Conservation (phyloP, 2,888 invertebrate genomes). For the Craniophora ligustri region DNA sequence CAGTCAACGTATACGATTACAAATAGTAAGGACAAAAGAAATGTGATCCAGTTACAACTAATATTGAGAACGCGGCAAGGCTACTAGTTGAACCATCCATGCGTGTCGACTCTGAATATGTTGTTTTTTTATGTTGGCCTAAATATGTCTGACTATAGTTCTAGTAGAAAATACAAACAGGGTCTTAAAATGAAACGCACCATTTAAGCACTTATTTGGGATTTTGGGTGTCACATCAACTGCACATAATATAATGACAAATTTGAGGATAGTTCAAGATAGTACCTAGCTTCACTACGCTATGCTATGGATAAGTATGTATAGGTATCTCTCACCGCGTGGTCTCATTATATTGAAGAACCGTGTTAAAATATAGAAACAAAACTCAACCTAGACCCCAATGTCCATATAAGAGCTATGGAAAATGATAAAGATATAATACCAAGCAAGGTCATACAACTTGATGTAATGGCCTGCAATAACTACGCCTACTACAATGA, state of each 20-base stretch:
- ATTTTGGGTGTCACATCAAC: no score
- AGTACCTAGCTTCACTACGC: no score
- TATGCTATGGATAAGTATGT: no score
- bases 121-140: no score
- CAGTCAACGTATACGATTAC: constrained; percentile 68
- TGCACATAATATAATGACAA: no score
- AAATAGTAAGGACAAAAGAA: constrained; percentile 57
- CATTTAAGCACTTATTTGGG: no score
- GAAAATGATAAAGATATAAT: constrained; percentile 54
- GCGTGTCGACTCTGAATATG: constrained; percentile 41
- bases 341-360: constrained; percentile 39
- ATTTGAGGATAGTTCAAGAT: no score
- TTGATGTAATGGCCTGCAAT: constrained; percentile 51
- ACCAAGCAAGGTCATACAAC: constrained; percentile 64
- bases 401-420: constrained; percentile 49
- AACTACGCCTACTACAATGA: constrained; percentile 61
- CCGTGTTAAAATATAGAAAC: constrained; percentile 42
- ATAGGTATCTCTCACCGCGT: no score
- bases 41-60: constrained; percentile 54
- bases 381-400: constrained; percentile 49
- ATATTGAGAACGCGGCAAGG: constrained; percentile 53
- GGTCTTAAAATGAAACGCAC: no score
- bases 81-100: constrained; percentile 40
- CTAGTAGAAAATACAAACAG: no score
- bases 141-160: no score